phyloP scores from a whole-genome alignment of 2,113 vertebrate species.

The Microtus pennsylvanicus region DNA sequence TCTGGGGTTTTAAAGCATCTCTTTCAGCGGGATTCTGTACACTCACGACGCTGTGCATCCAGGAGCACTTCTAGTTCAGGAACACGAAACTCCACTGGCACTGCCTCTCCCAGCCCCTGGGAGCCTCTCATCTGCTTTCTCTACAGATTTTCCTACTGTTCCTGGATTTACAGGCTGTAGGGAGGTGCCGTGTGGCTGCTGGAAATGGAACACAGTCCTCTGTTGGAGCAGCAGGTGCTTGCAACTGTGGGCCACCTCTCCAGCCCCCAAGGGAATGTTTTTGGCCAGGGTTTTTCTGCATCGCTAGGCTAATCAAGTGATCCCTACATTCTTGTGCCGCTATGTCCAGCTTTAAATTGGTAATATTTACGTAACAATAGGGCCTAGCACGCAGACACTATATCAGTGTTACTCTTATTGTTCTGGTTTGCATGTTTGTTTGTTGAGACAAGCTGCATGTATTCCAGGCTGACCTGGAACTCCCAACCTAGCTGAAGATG shows the following conservation, averaged over 20 bases:
- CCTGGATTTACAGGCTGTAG: not conserved
- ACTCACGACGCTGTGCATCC: not conserved
- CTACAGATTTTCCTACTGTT: not conserved
- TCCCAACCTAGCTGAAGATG: not conserved
- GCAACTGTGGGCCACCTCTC: not conserved
- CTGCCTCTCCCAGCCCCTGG: too few relatives aligned
- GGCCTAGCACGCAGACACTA: not conserved
- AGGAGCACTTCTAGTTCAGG: not conserved
- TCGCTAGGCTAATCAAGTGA: not conserved
- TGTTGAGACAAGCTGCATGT: not conserved
- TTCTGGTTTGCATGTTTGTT: not conserved
- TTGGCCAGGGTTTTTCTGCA: not conserved
- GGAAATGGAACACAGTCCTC: not conserved
- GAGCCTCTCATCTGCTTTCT: not conserved
- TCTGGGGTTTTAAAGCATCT: not conserved
- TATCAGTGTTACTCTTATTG: not conserved
- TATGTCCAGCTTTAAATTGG: not conserved
- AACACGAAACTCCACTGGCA: not conserved
- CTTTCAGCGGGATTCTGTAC: not conserved
- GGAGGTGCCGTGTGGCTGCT: not conserved
- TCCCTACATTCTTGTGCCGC: not conserved
- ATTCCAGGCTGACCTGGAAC: not conserved
- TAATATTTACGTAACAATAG: not conserved
- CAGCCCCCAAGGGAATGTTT: not conserved
- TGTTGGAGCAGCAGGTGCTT: not conserved